Conservation (phyloP, 2,113 vertebrate genomes). For the Camelus bactrianus region DNA sequence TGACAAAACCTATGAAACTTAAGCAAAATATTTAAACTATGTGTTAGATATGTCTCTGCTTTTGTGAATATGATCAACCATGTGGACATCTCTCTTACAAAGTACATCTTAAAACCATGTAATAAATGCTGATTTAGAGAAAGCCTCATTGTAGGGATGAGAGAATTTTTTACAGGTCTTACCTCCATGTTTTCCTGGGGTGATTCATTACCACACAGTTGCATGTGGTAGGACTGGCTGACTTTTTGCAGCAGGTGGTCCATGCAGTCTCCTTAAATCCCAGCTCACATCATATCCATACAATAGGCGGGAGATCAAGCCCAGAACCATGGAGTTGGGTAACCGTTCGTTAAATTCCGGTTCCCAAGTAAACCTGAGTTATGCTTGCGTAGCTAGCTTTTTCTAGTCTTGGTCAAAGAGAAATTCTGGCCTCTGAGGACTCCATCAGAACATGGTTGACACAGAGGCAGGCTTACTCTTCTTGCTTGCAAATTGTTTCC, state of each 20-base stretch:
- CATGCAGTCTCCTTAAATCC: not conserved
- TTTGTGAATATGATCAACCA: not conserved
- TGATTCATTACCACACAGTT: not conserved
- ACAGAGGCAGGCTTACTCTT: not conserved
- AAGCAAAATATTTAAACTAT: not conserved
- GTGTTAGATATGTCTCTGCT: not conserved
- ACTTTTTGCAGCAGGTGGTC: not conserved
- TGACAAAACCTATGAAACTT: not conserved
- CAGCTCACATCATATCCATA: not conserved
- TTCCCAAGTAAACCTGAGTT: not conserved
- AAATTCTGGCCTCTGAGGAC: not conserved
- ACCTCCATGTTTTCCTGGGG: not conserved
- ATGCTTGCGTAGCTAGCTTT: not conserved
- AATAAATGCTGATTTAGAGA: not conserved
- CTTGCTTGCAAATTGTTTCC: not conserved
- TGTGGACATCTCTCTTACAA: not conserved
- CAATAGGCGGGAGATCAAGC: not conserved
- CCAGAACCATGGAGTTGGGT: not conserved
- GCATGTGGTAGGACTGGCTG: not conserved
- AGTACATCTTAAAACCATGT: slow-evolving; percentile 16
- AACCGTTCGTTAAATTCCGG: not conserved
- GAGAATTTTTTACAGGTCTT: not conserved
- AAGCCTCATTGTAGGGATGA: not conserved
- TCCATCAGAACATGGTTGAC: not conserved
- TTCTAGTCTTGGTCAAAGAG: not conserved